These are phyloP conservation scores for Uria lomvia DNA, from an alignment of 2,113 vertebrate species.

Conservation along the genomic window DNA sequence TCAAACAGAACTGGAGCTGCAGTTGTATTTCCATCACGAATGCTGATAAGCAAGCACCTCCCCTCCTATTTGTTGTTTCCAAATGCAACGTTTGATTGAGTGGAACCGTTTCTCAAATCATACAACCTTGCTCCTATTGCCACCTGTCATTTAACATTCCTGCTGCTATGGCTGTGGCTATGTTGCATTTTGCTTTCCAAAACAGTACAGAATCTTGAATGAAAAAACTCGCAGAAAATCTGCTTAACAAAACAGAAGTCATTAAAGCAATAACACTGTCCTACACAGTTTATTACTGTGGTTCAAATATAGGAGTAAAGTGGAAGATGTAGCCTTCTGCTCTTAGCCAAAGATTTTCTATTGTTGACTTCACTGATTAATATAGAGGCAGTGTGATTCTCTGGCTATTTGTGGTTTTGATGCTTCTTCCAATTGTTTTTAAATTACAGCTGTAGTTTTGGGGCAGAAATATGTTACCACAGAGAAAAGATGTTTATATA, in stretches of 20 bases:
- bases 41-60: background rate
- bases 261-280: background rate
- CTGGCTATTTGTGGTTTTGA: background rate
- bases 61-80: background rate
- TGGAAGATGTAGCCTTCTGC: background rate
- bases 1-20: background rate
- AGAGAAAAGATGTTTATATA: background rate
- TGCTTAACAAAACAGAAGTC: background rate
- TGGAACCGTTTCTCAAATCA: background rate
- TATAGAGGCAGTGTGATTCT: background rate
- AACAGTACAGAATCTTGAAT: background rate
- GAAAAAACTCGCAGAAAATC: background rate
- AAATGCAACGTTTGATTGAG: slow-evolving; percentile 8
- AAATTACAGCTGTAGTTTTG: background rate
- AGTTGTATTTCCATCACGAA: background rate
- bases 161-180: background rate
- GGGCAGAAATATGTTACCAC: background rate
- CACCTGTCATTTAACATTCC: background rate
- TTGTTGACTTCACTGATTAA: background rate
- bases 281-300: background rate
- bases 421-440: background rate
- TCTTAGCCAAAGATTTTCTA: background rate
- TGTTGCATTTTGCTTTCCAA: background rate
- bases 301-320: background rate
- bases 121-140: background rate